phyloP scores from a whole-genome alignment of 2,888 invertebrate genomes.

The Corbicula japonica region DNA sequence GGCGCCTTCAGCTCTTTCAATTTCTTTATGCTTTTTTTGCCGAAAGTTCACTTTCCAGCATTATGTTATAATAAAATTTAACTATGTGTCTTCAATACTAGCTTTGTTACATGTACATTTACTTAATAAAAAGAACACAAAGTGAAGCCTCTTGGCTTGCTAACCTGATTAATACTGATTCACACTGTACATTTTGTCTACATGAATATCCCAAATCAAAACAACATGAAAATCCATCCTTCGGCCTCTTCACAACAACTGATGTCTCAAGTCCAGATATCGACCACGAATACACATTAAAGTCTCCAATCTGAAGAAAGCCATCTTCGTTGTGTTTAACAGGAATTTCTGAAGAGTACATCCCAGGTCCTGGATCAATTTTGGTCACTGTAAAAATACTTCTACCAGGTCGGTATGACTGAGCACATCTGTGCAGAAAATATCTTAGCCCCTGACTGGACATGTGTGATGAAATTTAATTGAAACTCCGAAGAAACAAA shows the following conservation, averaged over 20 bases:
- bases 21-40: too few species aligned
- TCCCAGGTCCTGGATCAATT: too few species aligned
- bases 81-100: too few species aligned
- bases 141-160: neutral
- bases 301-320: slow-evolving; percentile 67
- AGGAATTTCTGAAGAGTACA: too few species aligned
- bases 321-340: too few species aligned
- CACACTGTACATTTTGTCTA: slow-evolving; percentile 51
- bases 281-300: slow-evolving; percentile 78
- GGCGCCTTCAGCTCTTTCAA: too few species aligned
- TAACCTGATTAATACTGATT: slow-evolving; percentile 58
- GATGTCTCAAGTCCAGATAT: slow-evolving; percentile 82
- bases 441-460: slow-evolving; percentile 5
- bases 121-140: neutral
- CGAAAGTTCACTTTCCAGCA: too few species aligned
- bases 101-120: too few species aligned
- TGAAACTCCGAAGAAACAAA: neutral
- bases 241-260: slow-evolving; percentile 71
- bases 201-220: slow-evolving; percentile 61
- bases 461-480: slow-evolving; percentile 25
- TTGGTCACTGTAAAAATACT: neutral
- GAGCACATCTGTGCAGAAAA: slow-evolving; percentile 5
- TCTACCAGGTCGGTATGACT: neutral
- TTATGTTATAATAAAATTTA: too few species aligned
- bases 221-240: slow-evolving; percentile 54